Percentiles rank a stretch among this genome's conserved stretches.
Conservation (phyloP, 2,888 invertebrate species). For the Serrognathus titanus region DNA sequence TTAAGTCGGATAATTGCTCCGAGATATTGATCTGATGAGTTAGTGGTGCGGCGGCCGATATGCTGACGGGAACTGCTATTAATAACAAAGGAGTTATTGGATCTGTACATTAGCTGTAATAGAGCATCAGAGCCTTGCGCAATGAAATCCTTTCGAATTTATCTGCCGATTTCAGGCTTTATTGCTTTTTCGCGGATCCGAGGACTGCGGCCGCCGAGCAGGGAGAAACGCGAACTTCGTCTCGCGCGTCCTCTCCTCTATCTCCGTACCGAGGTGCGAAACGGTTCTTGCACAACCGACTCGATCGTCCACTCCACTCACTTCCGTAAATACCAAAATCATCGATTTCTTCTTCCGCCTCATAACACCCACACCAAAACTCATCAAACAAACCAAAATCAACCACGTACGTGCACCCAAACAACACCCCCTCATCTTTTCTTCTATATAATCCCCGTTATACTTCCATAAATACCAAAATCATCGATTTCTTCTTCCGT, state of each 20-base stretch:
- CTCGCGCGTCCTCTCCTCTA: neutral
- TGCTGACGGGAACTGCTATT: slow-evolving; percentile 43
- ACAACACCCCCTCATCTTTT: too few species aligned
- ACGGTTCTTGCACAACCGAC: neutral
- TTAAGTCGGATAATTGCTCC: slow-evolving; percentile 43
- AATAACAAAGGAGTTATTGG: slow-evolving; percentile 46
- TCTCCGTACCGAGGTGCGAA: neutral
- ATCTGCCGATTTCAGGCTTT: slow-evolving; percentile 45
- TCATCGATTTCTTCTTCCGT: too few species aligned
- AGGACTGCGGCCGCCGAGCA: slow-evolving; percentile 14
- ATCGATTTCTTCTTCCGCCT: too few species aligned
- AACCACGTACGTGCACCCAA: too few species aligned
- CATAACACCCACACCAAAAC: too few species aligned
- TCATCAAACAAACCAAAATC: too few species aligned
- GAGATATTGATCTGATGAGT: slow-evolving; percentile 44
- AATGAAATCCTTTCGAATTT: slow-evolving; percentile 45
- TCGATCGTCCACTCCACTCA: neutral
- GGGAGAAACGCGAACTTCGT: neutral
- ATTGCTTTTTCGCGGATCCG: slow-evolving; percentile 39
- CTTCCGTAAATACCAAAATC: neutral
- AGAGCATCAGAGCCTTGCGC: slow-evolving; percentile 42
- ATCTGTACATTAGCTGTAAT: slow-evolving; percentile 46
- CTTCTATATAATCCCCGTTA: too few species aligned
- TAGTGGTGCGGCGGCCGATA: slow-evolving; percentile 40
- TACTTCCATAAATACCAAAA: neutral